Conservation (phyloP, 1,140 invertebrate species). For the Vollenhovia emeryi region DNA sequence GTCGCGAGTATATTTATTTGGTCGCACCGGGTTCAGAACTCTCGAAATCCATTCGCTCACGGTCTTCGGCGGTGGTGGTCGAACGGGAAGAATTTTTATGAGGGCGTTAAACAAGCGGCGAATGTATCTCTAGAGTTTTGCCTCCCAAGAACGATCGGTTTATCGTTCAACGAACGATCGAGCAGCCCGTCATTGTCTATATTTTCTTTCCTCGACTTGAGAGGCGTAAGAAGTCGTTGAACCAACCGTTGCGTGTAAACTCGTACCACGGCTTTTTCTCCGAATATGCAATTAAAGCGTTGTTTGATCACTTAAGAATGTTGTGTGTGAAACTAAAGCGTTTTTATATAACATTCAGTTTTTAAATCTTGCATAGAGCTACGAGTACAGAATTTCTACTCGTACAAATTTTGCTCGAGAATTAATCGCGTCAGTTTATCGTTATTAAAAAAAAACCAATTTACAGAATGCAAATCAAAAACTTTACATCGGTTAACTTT, state of each 20-base stretch:
- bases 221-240: constrained; percentile 40
- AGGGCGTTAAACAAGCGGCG: constrained; percentile 73
- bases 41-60: constrained; percentile 69
- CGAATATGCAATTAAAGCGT: constrained; percentile 2
- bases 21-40: constrained; percentile 61
- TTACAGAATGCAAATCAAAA: not conserved
- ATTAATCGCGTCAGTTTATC: not conserved
- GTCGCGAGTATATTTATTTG: constrained; percentile 81
- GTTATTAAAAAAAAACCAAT: not conserved
- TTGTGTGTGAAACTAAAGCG: not conserved
- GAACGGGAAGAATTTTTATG: constrained; percentile 79
- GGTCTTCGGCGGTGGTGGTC: constrained; percentile 67
- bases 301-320: constrained; percentile 6
- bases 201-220: not conserved
- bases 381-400: not conserved
- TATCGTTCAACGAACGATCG: constrained; percentile 74
- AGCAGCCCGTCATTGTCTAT: constrained; percentile 19
- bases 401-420: not conserved
- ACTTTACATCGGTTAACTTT: not conserved
- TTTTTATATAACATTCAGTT: not conserved
- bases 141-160: constrained; percentile 65
- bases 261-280: not conserved
- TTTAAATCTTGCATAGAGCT: not conserved
- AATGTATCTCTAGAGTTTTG: constrained; percentile 68
- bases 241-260: not conserved